Evolutionary conservation across 2,113 vertebrate genomes (phyloP).

Genomic region (Formicarius rufipectus): DNA sequence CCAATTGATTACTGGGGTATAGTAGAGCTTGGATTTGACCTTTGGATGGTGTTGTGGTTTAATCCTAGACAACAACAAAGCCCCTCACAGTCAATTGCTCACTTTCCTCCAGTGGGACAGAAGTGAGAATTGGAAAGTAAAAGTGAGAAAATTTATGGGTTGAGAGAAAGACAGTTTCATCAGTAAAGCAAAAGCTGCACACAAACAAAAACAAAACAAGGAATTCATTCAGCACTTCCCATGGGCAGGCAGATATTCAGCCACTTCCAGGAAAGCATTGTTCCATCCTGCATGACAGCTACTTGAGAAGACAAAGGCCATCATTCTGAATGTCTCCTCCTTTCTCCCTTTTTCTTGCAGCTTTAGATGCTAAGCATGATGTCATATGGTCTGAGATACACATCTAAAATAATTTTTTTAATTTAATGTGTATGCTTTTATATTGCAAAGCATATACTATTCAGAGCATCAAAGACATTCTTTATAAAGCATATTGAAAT

Average conservation of each 20-base stretch:
- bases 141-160: neutral
- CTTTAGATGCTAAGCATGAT: neutral
- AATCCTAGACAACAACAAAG: neutral
- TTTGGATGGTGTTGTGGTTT: neutral
- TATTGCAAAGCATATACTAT: neutral
- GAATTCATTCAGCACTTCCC: neutral
- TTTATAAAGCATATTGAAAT: neutral
- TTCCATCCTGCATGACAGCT: fast-evolving
- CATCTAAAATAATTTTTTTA: neutral
- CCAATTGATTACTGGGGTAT: neutral
- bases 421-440: neutral
- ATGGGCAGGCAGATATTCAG: neutral
- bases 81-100: fast-evolving
- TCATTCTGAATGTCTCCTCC: neutral
- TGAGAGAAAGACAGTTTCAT: neutral
- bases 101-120: neutral
- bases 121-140: neutral
- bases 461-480: neutral
- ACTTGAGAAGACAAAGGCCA: neutral
- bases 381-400: no score
- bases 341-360: neutral
- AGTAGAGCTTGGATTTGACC: neutral
- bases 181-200: neutral
- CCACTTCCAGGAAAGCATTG: neutral
- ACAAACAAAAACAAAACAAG: neutral